Evolutionary conservation across 2,888 invertebrate genomes (phyloP).

Genomic region (Mimachlamys varia): DNA sequence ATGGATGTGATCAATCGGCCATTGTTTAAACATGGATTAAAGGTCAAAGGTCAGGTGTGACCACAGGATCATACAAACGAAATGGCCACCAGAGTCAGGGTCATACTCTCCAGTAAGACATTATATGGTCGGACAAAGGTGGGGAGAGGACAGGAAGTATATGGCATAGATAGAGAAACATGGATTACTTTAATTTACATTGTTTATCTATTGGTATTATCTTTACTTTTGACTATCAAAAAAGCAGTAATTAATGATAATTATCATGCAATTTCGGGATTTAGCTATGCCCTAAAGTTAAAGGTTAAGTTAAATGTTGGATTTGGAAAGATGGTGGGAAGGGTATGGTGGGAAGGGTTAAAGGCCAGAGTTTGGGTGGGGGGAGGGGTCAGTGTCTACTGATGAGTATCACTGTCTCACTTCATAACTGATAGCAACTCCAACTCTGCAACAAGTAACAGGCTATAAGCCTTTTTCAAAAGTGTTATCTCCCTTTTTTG

Average conservation of each 20-base stretch:
- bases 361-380: too few relatives aligned
- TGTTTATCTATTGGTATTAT: background rate
- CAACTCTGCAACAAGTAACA: too few relatives aligned
- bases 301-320: background rate
- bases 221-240: background rate
- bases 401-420: background rate
- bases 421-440: background rate
- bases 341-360: background rate
- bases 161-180: too few relatives aligned
- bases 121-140: background rate
- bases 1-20: constrained; percentile 28
- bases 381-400: background rate
- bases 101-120: background rate
- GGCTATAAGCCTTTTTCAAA: too few relatives aligned
- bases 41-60: background rate
- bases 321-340: background rate
- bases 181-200: too few relatives aligned
- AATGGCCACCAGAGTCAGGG: background rate
- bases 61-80: background rate
- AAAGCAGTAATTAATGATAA: too few relatives aligned
- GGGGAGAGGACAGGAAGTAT: too few relatives aligned
- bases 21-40: background rate
- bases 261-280: too few relatives aligned
- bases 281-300: background rate
- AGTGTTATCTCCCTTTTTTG: too few relatives aligned